Base-by-base conservation (phyloP, 2,113 vertebrate species). In the Gallinago undulata region DNA sequence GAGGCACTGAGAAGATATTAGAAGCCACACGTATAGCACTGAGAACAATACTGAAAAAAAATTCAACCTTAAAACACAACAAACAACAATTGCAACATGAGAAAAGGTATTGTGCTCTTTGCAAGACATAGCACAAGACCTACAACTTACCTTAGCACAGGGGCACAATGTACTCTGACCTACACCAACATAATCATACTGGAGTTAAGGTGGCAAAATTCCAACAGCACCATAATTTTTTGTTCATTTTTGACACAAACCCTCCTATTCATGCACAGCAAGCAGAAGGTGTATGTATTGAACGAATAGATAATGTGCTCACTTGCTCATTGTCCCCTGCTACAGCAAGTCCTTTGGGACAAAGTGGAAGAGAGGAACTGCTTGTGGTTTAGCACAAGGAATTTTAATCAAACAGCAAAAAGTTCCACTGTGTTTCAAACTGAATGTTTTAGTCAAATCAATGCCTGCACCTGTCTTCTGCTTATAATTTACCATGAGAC, bases 391-490 rank as follows among this genome's bases (percentile, higher is more conserved):
- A 94, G 84, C 72, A 74, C 31, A 72, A 70, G 56, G 79, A 95
- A 91, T 94, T 94, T 92, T 81, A 86, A 93, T 91, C 75, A 83
- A 89, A 90, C 37, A 81, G 85, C 68, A 84, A 59, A 85, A 94
- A 93, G 63, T 94, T 96, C 55, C 64, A 84, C 47, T 48, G 37
- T 73, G 82, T 74, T 63, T 95, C 82, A 88, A 86, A 86, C 41
- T 18, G 67, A 73, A 43, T 96, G 74, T 90, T 95, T 94, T 83
- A 92, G 78, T 69, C 92, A 94, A 96, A 90, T 93, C 90, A 66
- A 55, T 91, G 82, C 55, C 59, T 76, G 53, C 41, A 79, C 87
- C 84, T 83, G 59, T 74, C 67, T 93, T 91, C 84, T 94, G 75
- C 68, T 85, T 93, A 31, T 76, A 93, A 94, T 93, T 95, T 90